Conservation (phyloP, 2,888 invertebrate species). For the Eupithecia dodoneata region DNA sequence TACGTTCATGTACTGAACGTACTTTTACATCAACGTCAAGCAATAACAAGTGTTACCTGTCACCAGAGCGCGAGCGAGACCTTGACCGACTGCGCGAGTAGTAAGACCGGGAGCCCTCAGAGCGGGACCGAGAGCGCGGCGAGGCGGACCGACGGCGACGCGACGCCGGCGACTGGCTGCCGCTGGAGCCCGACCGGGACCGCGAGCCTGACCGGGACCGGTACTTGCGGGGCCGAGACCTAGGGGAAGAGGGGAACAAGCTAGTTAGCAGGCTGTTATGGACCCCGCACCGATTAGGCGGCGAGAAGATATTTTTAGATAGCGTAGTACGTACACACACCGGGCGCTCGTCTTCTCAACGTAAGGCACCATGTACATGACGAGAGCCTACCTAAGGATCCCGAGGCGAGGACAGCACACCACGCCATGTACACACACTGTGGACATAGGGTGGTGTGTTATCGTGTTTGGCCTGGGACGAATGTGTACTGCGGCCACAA, state of each 20-base stretch:
- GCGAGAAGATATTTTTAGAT: not conserved
- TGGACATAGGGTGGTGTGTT: too few species aligned
- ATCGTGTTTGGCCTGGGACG: not conserved
- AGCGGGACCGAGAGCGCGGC: constrained; percentile 84
- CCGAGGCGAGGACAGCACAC: too few species aligned
- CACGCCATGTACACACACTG: not conserved
- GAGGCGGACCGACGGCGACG: constrained; percentile 72
- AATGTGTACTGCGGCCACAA: not conserved
- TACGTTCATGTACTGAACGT: not conserved
- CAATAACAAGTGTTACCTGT: constrained; percentile 59
- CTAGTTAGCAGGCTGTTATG: constrained; percentile 28
- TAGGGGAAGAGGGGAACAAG: constrained; percentile 42
- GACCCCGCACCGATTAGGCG: constrained; percentile 12
- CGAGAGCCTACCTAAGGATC: too few species aligned
- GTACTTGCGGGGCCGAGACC: constrained; percentile 87
- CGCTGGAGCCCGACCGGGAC: constrained; percentile 81
- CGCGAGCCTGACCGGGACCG: constrained; percentile 86
- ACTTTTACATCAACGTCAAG: not conserved
- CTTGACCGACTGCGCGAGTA: constrained; percentile 85
- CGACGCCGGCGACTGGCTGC: constrained; percentile 71
- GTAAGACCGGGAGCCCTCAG: constrained; percentile 84
- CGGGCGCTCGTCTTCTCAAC: not conserved
- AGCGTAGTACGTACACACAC: not conserved
- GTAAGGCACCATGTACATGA: too few species aligned
- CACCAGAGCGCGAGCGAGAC: constrained; percentile 83